Evolutionary conservation across 2,888 invertebrate species (phyloP), one percentile per base, ranked within the genome.

Genomic region (Serripes groenlandicus): DNA sequence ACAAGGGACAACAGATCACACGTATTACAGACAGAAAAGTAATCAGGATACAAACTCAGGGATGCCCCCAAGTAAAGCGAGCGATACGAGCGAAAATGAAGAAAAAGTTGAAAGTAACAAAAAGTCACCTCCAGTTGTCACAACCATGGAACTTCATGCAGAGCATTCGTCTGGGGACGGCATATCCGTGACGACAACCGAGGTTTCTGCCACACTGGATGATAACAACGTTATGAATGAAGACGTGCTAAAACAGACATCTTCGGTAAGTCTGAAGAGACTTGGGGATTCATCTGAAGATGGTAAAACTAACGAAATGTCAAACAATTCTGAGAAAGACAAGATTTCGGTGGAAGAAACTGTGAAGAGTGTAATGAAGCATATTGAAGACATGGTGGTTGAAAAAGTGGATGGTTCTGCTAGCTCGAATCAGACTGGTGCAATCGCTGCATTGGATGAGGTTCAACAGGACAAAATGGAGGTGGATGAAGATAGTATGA

Each of bases 11-110:
- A 81, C 83, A 73, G 93, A 94, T 81, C 94, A 94, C 79, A 92
- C 91, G 42, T 94, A 94, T 85, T 91, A 90, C 78, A 86, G 87
- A 68, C 90, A 90, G 76, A 91, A 90, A 64, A 90, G 75, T 78
- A 54, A 58, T 5, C 35, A 23, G 21, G 69, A 49, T n/a, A 54
- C 21, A 5, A n/a, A 7, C 35, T 23, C 56, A 34, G 56, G 23
- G 15, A 15, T 23, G 11, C 4, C 34, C 15, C 18, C 54, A 32
- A 62, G n/a, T 34, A 60, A 26, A 60, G 34, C 32, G n/a, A n/a
- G 28, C 23, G 28, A 28, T 26, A 58, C 58, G 4, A 58, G 58
- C 15, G 42, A 42, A 42, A 42, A 42, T 18, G 7, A 18, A 2
- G 34, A 71, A 32, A n/a, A 35, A 28, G 35, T 23, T 54, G n/a